phyloP scores from a whole-genome alignment of 2,113 vertebrate genomes.

The Jacana jacana region DNA sequence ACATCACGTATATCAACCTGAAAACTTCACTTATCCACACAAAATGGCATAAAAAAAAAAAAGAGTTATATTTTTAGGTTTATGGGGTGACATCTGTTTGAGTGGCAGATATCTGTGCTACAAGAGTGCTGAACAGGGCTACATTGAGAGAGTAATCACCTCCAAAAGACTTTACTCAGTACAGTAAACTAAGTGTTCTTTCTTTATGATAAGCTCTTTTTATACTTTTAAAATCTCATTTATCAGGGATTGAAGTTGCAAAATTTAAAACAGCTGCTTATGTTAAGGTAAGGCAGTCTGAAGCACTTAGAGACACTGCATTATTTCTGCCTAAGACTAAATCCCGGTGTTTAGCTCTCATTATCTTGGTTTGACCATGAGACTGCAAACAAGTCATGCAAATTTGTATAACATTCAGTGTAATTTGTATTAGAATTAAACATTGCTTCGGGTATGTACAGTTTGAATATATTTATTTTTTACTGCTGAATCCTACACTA shows the following conservation, averaged over 20 bases:
- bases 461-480: constrained; percentile 1
- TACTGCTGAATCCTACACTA: background rate
- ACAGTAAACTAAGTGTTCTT: background rate
- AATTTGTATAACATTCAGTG: background rate
- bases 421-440: constrained; percentile 8
- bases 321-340: constrained; percentile 1
- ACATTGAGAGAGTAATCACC: background rate
- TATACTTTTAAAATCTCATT: constrained; percentile 1
- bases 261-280: background rate
- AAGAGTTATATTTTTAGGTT: background rate
- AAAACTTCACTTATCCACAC: background rate
- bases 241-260: background rate
- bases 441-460: background rate
- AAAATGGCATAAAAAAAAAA: background rate
- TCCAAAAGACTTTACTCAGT: constrained; percentile 11
- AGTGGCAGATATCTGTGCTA: constrained; percentile 46
- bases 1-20: background rate
- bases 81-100: constrained; percentile 44
- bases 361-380: background rate
- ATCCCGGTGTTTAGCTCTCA: background rate
- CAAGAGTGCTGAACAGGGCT: background rate
- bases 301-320: background rate
- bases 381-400: background rate
- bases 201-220: background rate
- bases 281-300: background rate